These are phyloP conservation scores for Muscicapa comitata DNA, from an alignment of 2,797 vertebrate genomes.

Conservation along the genomic window DNA sequence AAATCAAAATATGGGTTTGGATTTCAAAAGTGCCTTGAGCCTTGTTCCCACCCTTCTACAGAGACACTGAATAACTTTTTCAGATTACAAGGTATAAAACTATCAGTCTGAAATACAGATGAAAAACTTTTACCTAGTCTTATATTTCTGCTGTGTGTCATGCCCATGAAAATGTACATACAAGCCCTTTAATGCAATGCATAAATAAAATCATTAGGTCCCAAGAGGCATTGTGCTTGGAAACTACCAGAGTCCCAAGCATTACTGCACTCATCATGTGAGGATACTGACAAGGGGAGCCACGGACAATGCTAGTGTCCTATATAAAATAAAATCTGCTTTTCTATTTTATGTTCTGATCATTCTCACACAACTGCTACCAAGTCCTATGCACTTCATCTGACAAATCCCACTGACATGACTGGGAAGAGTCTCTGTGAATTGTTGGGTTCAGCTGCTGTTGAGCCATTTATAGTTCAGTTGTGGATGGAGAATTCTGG, in stretches of 20 bases:
- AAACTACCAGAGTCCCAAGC: neutral
- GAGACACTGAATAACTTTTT: neutral
- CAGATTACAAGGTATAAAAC: neutral
- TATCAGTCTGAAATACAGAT: neutral
- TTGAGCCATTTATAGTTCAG: neutral
- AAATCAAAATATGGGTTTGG: neutral
- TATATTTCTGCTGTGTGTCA: neutral
- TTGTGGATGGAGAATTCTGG: neutral
- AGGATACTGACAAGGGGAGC: neutral
- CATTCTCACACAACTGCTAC: neutral
- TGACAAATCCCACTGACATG: neutral
- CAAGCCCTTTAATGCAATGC: neutral
- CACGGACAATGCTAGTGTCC: neutral
- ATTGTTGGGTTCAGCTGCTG: neutral
- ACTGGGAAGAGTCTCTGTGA: neutral
- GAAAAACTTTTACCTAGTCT: neutral
- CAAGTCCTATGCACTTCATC: neutral
- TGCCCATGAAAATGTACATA: neutral
- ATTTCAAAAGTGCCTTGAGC: conserved; percentile 18
- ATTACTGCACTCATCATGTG: neutral
- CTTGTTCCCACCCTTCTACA: neutral
- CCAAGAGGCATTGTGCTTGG: neutral
- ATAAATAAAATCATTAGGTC: neutral
- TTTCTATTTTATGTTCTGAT: neutral
- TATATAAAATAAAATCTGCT: neutral